A percentile compares a stretch with the other conserved stretches of the same genome.
Conservation (phyloP, 2,888 invertebrate species). For the Machimus rusticus region DNA sequence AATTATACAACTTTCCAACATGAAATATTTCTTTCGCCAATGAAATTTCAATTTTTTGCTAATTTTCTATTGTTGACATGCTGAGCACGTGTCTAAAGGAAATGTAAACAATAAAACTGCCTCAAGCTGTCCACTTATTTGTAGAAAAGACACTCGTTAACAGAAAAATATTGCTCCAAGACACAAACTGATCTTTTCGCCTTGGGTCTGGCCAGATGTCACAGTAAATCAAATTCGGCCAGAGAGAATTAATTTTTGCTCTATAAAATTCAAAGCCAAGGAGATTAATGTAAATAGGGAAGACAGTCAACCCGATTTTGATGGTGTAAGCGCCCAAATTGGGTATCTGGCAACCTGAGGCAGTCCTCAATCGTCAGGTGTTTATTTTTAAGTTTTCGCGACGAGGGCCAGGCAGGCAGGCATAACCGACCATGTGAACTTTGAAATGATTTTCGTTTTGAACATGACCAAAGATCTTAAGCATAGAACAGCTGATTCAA, state of each 20-base stretch:
- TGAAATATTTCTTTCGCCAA: neutral
- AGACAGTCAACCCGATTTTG: neutral
- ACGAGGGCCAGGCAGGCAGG: neutral
- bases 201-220: neutral
- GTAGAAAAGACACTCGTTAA: neutral
- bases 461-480: constrained; percentile 11
- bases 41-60: neutral
- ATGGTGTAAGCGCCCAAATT: neutral
- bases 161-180: neutral
- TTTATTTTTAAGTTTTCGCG: constrained; percentile 18
- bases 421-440: neutral
- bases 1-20: neutral
- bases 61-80: neutral
- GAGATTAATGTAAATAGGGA: neutral
- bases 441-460: neutral
- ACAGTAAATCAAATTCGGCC: neutral
- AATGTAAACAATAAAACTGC: neutral
- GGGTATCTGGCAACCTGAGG: neutral
- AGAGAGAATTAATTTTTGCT: neutral
- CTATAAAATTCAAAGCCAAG: neutral
- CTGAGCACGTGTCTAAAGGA: neutral
- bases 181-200: neutral
- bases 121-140: neutral
- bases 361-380: neutral
- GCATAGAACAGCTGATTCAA: constrained; percentile 18